Conservation (phyloP, 2,113 vertebrate genomes). For the Egretta garzetta region DNA sequence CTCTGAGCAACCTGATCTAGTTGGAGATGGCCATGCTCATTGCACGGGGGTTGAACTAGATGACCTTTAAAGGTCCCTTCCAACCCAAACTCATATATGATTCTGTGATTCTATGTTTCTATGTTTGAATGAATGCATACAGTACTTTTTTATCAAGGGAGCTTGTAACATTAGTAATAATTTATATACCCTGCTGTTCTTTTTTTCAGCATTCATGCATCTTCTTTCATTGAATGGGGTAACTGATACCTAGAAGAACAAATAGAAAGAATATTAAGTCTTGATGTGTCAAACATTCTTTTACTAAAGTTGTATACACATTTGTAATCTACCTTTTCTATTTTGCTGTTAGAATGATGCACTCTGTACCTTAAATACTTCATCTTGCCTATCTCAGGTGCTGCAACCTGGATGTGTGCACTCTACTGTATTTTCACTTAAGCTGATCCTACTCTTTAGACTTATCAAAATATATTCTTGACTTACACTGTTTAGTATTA, state of each 20-base stretch:
- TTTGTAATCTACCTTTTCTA: neutral
- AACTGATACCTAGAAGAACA: neutral
- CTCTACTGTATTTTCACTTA: neutral
- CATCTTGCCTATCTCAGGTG: neutral
- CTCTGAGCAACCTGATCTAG: too few species aligned
- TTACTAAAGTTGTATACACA: neutral
- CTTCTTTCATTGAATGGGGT: neutral
- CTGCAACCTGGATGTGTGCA: neutral
- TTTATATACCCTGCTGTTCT: neutral
- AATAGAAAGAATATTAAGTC: neutral
- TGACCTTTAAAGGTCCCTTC: too few species aligned
- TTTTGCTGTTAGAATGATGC: neutral
- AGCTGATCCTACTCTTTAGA: neutral
- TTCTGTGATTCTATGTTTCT: too few species aligned
- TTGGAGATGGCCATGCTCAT: too few species aligned
- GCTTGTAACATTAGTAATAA: neutral
- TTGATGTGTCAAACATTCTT: neutral
- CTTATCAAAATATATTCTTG: neutral
- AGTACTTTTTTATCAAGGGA: neutral
- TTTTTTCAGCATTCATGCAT: neutral
- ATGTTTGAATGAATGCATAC: neutral
- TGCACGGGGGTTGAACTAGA: too few species aligned
- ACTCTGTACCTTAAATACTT: neutral
- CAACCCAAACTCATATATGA: too few species aligned
- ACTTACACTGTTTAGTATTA: neutral